Conservation (phyloP, 2,797 vertebrate genomes). For the Crocodylus rhombifer region DNA sequence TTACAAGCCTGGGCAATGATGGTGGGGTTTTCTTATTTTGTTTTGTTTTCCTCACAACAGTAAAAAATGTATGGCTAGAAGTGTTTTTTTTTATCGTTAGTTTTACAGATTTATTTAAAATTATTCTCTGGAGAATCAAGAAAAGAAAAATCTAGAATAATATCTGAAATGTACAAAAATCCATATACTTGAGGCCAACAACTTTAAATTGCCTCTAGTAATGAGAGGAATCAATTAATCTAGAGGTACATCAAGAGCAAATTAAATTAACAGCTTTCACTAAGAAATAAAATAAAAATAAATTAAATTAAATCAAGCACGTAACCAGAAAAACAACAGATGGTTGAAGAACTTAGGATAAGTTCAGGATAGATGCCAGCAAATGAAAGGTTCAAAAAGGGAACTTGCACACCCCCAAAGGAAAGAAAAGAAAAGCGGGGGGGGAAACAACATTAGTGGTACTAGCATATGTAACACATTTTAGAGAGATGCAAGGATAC, state of each 20-base stretch:
- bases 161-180: background rate
- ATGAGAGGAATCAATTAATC: background rate
- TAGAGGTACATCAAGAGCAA: background rate
- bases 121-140: background rate
- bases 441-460: background rate
- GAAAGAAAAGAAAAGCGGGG: background rate
- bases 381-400: background rate
- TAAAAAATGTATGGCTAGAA: background rate
- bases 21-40: too few relatives aligned
- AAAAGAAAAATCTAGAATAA: background rate
- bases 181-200: background rate
- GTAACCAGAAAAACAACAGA: constrained; percentile 32
- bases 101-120: background rate
- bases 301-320: background rate
- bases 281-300: background rate
- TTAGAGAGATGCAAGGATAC: background rate
- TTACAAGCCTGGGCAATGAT: background rate
- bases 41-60: too few relatives aligned
- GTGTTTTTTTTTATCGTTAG: background rate
- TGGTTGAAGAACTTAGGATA: background rate
- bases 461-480: background rate
- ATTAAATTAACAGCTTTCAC: background rate
- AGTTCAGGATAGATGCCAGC: background rate
- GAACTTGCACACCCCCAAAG: background rate
- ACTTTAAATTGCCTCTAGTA: background rate